Conservation (phyloP, 2,797 vertebrate genomes). For the Sebastes trivittatus region DNA sequence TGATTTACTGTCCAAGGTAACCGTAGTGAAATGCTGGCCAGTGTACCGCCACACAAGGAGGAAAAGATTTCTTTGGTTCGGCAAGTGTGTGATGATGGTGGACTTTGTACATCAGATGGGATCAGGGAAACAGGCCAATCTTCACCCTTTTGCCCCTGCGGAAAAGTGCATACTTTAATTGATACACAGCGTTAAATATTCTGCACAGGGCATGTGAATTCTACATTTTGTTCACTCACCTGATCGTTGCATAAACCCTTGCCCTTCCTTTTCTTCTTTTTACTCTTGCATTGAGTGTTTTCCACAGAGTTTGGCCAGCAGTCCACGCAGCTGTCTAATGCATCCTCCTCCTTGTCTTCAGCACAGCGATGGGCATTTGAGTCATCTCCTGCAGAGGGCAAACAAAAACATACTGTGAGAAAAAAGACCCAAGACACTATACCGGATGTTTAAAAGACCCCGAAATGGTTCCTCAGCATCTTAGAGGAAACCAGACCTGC, state of each 20-base stretch:
- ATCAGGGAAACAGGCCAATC: no score
- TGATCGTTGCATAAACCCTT: constrained; percentile 85
- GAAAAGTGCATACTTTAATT: constrained; percentile 26
- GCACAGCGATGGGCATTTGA: constrained; percentile 85
- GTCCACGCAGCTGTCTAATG: constrained; percentile 90
- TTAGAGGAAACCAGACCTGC: constrained; percentile 82
- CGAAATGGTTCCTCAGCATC: fast-evolving
- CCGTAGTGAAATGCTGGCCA: constrained; percentile 82
- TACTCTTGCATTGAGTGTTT: constrained; percentile 90
- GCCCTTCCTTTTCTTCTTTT: constrained; percentile 96
- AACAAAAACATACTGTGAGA: not conserved
- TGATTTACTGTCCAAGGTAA: constrained; percentile 87
- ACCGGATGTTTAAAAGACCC: not conserved
- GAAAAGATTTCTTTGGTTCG: constrained; percentile 89
- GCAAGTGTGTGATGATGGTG: constrained; percentile 76
- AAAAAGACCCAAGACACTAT: not conserved
- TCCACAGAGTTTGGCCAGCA: constrained; percentile 91
- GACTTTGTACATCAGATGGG: no score
- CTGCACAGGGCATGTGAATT: not conserved
- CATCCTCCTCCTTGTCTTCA: constrained; percentile 92
- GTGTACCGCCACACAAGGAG: constrained; percentile 81
- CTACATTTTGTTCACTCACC: constrained; percentile 73
- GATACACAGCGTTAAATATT: not conserved
- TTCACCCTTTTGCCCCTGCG: constrained; percentile 84
- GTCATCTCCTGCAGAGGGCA: constrained; percentile 82